Percentiles rank a stretch among this genome's conserved stretches.
Conservation (phyloP, 2,888 invertebrate species). For the Caenorhabditis sp. region DNA sequence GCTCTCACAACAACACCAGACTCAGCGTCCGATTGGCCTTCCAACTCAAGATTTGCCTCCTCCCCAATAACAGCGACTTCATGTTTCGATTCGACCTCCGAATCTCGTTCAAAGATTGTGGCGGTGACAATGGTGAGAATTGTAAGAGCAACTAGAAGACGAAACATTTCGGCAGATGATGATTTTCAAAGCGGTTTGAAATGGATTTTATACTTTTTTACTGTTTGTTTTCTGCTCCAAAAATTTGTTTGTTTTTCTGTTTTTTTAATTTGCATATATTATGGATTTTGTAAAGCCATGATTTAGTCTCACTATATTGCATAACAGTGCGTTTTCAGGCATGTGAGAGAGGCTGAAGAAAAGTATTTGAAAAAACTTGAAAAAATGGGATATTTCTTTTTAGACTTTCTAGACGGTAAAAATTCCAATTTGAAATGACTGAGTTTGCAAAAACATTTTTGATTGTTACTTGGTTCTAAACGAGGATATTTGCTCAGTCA, state of each 20-base stretch:
- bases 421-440: no score
- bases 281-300: not conserved
- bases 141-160: not conserved
- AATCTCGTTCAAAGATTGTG: not conserved
- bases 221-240: not conserved
- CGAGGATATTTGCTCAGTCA: no score
- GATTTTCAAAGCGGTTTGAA: no score
- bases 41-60: conserved; percentile 6
- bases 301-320: no score
- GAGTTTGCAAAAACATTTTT: no score
- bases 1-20: conserved; percentile 31
- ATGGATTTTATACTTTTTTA: not conserved
- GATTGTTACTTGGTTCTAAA: no score
- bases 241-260: not conserved
- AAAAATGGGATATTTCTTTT: no score
- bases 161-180: not conserved
- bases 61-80: not conserved
- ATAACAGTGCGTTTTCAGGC: no score
- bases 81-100: not conserved
- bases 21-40: conserved; percentile 20
- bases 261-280: not conserved
- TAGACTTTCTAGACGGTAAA: no score
- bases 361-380: no score
- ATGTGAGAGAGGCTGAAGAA: no score
- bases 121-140: not conserved